phyloP scores from a whole-genome alignment of 2,113 vertebrate species.

The Eulacestoma nigropectus region DNA sequence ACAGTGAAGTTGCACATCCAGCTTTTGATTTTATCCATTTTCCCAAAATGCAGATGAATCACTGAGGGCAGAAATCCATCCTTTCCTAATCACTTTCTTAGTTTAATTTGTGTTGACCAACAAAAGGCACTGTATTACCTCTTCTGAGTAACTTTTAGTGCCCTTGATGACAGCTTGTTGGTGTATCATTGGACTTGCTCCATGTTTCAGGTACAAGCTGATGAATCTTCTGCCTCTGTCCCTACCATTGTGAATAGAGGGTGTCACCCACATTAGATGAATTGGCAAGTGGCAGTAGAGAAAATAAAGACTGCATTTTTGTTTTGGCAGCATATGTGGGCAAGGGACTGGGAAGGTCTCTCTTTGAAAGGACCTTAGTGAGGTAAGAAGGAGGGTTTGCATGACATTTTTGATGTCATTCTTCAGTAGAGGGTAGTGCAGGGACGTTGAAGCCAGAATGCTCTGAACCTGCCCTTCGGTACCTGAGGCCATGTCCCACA shows the following conservation, averaged over 20 bases:
- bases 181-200: neutral
- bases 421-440: neutral
- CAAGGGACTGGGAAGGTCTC: accelerated
- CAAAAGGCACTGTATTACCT: neutral
- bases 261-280: neutral
- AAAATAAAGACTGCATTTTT: neutral
- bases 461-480: neutral
- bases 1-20: neutral
- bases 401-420: neutral
- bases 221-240: neutral
- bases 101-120: neutral
- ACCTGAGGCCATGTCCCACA: neutral
- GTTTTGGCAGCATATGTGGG: neutral
- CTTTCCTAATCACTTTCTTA: neutral
- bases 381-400: neutral
- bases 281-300: neutral
- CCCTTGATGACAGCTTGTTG: neutral
- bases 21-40: neutral
- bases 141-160: neutral
- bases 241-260: neutral
- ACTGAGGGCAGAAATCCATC: neutral
- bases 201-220: accelerated
- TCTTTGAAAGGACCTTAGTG: neutral
- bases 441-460: neutral
- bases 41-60: neutral